Percentiles rank a stretch among this genome's conserved stretches.
Evolutionary conservation across 2,797 vertebrate genomes (phyloP).

Genomic region (Urophycis tenuis): DNA sequence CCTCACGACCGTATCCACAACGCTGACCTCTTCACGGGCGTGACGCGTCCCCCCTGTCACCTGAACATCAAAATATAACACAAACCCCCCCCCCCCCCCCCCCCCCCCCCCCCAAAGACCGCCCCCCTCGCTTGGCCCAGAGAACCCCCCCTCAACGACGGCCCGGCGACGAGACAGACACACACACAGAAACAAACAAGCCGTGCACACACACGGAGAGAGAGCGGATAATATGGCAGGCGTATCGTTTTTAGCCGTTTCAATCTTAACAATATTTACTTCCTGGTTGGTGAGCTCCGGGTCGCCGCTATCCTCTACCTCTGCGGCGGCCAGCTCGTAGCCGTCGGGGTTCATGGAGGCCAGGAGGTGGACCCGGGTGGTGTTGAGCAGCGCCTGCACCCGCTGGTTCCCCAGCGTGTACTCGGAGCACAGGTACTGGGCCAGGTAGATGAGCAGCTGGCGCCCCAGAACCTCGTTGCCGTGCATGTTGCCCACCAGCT

Average conservation of each 20-base stretch:
- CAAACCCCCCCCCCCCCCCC: too few relatives aligned
- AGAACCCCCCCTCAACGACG: too few relatives aligned
- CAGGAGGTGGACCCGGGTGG: conserved; percentile 88
- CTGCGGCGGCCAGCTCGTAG: conserved; percentile 89
- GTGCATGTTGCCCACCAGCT: conserved; percentile 93
- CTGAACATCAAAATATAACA: too few relatives aligned
- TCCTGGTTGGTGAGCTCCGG: conserved; percentile 72
- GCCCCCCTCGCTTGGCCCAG: too few relatives aligned
- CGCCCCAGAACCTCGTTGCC: conserved; percentile 94
- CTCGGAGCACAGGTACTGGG: conserved; percentile 91
- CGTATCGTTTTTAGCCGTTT: conserved; percentile 17
- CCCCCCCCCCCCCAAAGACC: too few relatives aligned
- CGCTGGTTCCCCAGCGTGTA: conserved; percentile 82
- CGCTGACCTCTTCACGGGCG: too few relatives aligned
- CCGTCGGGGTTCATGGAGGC: conserved; percentile 98
- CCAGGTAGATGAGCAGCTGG: conserved; percentile 88
- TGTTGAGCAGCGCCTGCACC: conserved; percentile 86
- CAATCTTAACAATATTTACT: conserved; percentile 74
- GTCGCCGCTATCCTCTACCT: conserved; percentile 81
- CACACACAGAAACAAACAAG: conserved; percentile 23
- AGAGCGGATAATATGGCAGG: conserved; percentile 56
- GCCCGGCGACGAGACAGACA: too few relatives aligned
- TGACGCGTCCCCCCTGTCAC: too few relatives aligned
- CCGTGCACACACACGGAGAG: not conserved
- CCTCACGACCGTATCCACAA: too few relatives aligned